Conservation (phyloP, 2,888 invertebrate species). For the Nomada fabriciana region DNA sequence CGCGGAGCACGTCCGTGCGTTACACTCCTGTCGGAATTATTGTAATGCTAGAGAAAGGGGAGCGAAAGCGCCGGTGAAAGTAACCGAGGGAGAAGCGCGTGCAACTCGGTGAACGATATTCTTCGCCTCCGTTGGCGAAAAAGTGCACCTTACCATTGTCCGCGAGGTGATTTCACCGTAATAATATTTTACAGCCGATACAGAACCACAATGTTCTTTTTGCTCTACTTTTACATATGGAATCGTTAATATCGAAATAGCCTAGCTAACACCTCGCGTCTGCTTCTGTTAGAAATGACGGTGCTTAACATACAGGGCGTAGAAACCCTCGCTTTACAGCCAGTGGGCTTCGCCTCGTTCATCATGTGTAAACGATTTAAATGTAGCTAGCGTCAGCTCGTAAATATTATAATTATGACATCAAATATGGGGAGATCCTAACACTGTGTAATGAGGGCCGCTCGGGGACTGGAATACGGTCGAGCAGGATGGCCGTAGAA, state of each 20-base stretch:
- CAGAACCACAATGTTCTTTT: conserved; percentile 16
- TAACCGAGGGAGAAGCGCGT: conserved; percentile 15
- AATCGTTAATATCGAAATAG: conserved; percentile 7
- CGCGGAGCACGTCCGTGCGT: background rate
- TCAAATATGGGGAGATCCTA: conserved; percentile 75
- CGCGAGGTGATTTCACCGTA: conserved; percentile 48
- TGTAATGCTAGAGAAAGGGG: conserved; percentile 51
- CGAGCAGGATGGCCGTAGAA: conserved; percentile 47
- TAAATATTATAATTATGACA: conserved; percentile 78
- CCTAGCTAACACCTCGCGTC: no score
- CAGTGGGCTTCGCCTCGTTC: conserved; percentile 66
- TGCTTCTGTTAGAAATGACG: background rate
- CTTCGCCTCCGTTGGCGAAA: conserved; percentile 26
- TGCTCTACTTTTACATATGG: background rate
- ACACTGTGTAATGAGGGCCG: conserved; percentile 71
- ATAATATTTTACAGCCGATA: conserved; percentile 55
- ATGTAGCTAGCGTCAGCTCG: conserved; percentile 74
- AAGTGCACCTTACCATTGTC: conserved; percentile 17
- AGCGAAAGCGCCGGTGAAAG: conserved; percentile 57
- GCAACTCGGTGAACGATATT: conserved; percentile 47
- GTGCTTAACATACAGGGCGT: background rate
- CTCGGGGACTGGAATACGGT: conserved; percentile 60
- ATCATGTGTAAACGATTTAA: conserved; percentile 76
- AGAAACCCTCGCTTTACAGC: conserved; percentile 25
- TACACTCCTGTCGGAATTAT: conserved; percentile 24